Percentiles rank a stretch among this genome's conserved stretches.
Evolutionary conservation across 2,113 vertebrate species (phyloP).

Genomic region (Gymnocephalus cernua): DNA sequence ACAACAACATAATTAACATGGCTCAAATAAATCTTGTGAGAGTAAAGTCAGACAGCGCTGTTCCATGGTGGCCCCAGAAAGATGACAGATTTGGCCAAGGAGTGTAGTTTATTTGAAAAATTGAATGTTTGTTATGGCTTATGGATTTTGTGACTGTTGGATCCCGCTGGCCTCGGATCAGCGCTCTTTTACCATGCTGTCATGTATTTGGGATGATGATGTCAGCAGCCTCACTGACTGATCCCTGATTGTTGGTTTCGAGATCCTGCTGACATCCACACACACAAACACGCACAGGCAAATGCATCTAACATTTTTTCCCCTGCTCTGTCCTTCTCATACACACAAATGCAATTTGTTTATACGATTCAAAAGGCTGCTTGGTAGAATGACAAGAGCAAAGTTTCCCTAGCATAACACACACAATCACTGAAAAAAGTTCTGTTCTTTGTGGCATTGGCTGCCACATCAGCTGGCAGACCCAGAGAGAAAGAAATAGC

Average conservation of each 20-base stretch:
- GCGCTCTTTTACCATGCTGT: slow-evolving; percentile 59
- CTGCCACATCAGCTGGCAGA: slow-evolving; percentile 37
- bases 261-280: slow-evolving; percentile 35
- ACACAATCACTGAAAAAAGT: slow-evolving; percentile 40
- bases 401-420: slow-evolving; percentile 43
- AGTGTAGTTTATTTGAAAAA: slow-evolving; percentile 68
- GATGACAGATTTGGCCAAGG: slow-evolving; percentile 52
- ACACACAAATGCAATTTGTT: slow-evolving; percentile 51
- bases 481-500: slow-evolving; percentile 25
- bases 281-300: slow-evolving; percentile 4
- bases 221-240: slow-evolving; percentile 64
- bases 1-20: slow-evolving; percentile 37
- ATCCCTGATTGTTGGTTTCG: slow-evolving; percentile 49
- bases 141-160: slow-evolving; percentile 54
- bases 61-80: slow-evolving; percentile 38
- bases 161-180: slow-evolving; percentile 42
- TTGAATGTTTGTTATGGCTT: slow-evolving; percentile 65
- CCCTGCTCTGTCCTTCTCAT: background rate
- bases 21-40: slow-evolving; percentile 38
- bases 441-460: slow-evolving; percentile 37
- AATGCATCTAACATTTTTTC: slow-evolving; percentile 17
- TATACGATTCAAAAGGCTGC: slow-evolving; percentile 33
- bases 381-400: slow-evolving; percentile 37
- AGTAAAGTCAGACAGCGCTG: slow-evolving; percentile 30
- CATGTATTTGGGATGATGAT: slow-evolving; percentile 69